These are phyloP conservation scores for Steinernema hermaphroditum DNA, from an alignment of 2,888 invertebrate genomes.

Conservation along the genomic window DNA sequence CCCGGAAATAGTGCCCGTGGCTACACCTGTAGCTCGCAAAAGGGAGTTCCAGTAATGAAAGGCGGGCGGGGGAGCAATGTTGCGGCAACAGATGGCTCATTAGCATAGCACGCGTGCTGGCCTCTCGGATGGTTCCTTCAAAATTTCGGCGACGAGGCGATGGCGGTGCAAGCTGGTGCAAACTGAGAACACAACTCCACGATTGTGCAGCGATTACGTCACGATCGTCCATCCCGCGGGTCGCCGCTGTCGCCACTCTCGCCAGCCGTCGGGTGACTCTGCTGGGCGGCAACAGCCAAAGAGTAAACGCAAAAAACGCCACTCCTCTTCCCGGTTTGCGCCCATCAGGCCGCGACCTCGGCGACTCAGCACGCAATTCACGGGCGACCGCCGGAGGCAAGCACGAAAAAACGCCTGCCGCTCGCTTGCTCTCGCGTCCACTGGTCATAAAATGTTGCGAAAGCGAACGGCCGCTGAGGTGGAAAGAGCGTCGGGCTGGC, in stretches of 20 bases:
- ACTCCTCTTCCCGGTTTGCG: background rate
- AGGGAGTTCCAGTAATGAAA: too few relatives aligned
- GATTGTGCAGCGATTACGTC: too few relatives aligned
- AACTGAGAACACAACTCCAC: background rate
- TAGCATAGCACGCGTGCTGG: background rate
- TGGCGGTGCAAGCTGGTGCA: slow-evolving; percentile 27
- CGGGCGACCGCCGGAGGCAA: background rate
- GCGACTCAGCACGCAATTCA: slow-evolving; percentile 1
- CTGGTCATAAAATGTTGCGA: slow-evolving; percentile 26
- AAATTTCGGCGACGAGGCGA: background rate
- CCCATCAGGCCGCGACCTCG: slow-evolving; percentile 14
- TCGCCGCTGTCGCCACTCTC: background rate
- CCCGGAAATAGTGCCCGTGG: too few relatives aligned
- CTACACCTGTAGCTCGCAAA: background rate
- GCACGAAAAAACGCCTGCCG: slow-evolving; percentile 18
- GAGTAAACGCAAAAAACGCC: slow-evolving; percentile 13
- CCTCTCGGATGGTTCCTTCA: background rate
- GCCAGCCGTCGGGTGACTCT: background rate
- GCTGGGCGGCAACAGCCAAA: background rate
- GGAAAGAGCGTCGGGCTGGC: slow-evolving; percentile 12
- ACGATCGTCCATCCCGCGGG: too few relatives aligned
- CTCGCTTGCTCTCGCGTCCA: background rate
- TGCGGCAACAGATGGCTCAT: too few relatives aligned
- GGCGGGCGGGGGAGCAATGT: too few relatives aligned
- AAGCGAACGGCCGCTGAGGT: slow-evolving; percentile 17